Evolutionary conservation across 1,140 invertebrate species (phyloP).

Genomic region (Danaus melanippus): DNA sequence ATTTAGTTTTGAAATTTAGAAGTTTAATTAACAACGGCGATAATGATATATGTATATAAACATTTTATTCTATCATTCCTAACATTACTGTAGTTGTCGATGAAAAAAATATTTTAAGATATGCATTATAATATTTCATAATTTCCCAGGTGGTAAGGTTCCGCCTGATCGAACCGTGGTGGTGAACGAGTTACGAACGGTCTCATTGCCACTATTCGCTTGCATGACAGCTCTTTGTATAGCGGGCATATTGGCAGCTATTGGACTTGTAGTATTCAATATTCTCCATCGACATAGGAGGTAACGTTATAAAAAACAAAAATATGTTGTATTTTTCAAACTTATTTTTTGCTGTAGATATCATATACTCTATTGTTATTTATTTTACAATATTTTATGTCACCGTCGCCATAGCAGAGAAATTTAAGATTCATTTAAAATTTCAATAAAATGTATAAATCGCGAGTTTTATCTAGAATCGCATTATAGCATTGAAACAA

Average conservation of each 20-base stretch:
- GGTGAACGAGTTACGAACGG: constrained; percentile 83
- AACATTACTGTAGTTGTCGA: too few species aligned
- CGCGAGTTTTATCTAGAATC: constrained; percentile 1
- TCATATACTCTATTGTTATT: too few species aligned
- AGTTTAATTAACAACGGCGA: too few species aligned
- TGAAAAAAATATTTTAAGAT: too few species aligned
- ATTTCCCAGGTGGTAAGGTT: constrained; percentile 81
- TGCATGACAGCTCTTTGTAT: constrained; percentile 92
- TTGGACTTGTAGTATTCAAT: constrained; percentile 91
- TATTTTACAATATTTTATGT: too few species aligned
- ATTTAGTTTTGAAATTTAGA: too few species aligned
- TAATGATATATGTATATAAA: too few species aligned
- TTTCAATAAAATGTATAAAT: constrained; percentile 1
- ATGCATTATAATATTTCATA: constrained; percentile 6
- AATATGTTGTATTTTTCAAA: too few species aligned
- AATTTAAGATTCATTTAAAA: background rate
- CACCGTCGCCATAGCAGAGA: too few species aligned
- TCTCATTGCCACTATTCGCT: constrained; percentile 90
- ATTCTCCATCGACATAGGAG: constrained; percentile 90
- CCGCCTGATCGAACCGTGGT: constrained; percentile 95
- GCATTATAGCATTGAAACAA: background rate
- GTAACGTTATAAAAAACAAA: constrained; percentile 66
- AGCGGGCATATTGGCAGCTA: constrained; percentile 87
- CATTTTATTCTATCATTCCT: too few species aligned
- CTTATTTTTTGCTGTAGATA: too few species aligned